Evolutionary conservation across 2,113 vertebrate species (phyloP), one percentile per base, ranked within the genome.

Genomic region (Bos javanicus): DNA sequence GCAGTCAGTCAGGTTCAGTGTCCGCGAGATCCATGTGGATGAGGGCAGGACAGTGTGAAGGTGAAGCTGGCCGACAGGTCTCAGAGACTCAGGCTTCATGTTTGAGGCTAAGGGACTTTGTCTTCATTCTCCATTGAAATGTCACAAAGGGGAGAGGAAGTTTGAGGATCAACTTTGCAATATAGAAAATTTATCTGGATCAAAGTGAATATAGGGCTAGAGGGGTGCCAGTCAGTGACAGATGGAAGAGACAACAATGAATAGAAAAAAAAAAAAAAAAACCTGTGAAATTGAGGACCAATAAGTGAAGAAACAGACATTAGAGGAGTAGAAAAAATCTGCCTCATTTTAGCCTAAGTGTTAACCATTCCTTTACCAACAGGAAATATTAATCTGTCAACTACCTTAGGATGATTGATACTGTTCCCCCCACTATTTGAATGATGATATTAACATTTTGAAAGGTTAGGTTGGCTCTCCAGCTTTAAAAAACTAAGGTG

Each of bases 251-350:
- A 36, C n/a, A 39, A 71, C n/a, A 71, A 39, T 39, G n/a, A 39
- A 39, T 39, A 19, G 2, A 5, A 21, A 19, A 21, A 71, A 67
- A 17, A 64, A 17, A n/a, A 36, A 19, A 36, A 19, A 10, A 25
- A 11, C 26, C 64, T 71, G 64, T 36, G n/a, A 23, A 71, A 71
- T 1, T 39, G 67, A 11, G n/a, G 67, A 39, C 19, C n/a, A 71
- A 71, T 19, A 39, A 13, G 0, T 39, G 19, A 39, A 71, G 19
- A 39, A 71, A 71, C 19, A 12, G 39, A 71, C 67, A 71, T 0
- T 71, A 5, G n/a, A 12, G 5, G n/a, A 71, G n/a, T 3, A 71
- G 67, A 12, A 39, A 71, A 71, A 71, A 12, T 39, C 19, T 0
- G 1, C 5, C 67, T 71, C n/a, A 39, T 39, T 71, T 71, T 71